Evolutionary conservation across 2,113 vertebrate genomes (phyloP).

Genomic region (Eidolon helvum): DNA sequence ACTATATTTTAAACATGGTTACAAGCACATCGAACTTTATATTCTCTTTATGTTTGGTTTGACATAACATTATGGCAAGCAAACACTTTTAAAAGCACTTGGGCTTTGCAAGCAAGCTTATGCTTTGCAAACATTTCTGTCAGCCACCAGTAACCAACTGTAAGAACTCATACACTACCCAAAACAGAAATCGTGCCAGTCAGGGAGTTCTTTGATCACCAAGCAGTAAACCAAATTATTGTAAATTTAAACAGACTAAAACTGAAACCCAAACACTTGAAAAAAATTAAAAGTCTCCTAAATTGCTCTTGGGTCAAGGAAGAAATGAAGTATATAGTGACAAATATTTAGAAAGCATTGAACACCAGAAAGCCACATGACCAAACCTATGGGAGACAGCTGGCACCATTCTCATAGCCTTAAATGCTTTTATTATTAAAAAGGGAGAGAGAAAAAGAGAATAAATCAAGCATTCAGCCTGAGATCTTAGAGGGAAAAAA

Average conservation of each 20-base stretch:
- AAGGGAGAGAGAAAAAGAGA: slow-evolving; percentile 22
- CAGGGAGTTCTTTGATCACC: slow-evolving; percentile 16
- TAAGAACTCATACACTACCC: not conserved
- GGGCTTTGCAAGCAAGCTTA: slow-evolving; percentile 26
- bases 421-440: slow-evolving; percentile 58
- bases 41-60: slow-evolving; percentile 5
- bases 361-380: not conserved
- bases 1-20: not conserved
- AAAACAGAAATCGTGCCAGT: slow-evolving; percentile 42
- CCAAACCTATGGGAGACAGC: slow-evolving; percentile 37
- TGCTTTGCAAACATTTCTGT: slow-evolving; percentile 47
- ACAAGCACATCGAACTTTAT: not conserved
- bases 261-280: slow-evolving; percentile 1
- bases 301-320: not conserved
- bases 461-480: slow-evolving; percentile 38
- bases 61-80: slow-evolving; percentile 41
- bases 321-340: slow-evolving; percentile 16
- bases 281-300: not conserved
- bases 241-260: slow-evolving; percentile 41
- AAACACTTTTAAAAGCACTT: slow-evolving; percentile 40
- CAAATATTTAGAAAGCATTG: slow-evolving; percentile 39
- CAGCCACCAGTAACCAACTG: slow-evolving; percentile 35
- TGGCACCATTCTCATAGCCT: not conserved
- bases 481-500: not conserved
- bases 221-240: slow-evolving; percentile 8